Evolutionary conservation across 2,113 vertebrate species (phyloP).

Genomic region (Sialia sialis): DNA sequence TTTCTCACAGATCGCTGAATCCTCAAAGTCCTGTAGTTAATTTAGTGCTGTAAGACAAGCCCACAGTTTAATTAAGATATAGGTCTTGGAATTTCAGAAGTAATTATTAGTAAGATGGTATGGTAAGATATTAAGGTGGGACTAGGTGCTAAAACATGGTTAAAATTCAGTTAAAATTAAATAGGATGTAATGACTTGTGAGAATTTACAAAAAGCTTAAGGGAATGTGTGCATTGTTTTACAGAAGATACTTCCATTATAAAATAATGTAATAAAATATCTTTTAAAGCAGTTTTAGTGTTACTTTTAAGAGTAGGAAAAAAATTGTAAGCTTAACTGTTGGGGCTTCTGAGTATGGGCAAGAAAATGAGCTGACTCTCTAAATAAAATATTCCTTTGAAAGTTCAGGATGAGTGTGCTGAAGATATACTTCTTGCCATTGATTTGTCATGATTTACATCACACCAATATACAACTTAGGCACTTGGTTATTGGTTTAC

Average conservation of each 20-base stretch:
- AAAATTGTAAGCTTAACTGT: neutral
- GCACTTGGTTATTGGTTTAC: neutral
- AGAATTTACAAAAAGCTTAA: neutral
- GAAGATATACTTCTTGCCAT: neutral
- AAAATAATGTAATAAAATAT: neutral
- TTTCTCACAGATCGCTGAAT: neutral
- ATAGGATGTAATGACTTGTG: neutral
- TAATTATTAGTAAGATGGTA: neutral
- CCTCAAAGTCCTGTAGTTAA: neutral
- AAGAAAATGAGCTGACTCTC: neutral
- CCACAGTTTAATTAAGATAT: neutral
- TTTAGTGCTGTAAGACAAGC: neutral
- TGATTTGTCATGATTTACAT: neutral
- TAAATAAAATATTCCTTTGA: neutral
- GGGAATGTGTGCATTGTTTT: neutral
- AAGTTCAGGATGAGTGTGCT: neutral
- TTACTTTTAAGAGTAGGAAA: neutral
- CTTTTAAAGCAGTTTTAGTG: neutral
- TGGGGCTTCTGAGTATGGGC: neutral
- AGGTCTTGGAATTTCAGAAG: neutral
- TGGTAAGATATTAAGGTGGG: neutral
- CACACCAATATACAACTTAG: neutral
- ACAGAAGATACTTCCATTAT: neutral
- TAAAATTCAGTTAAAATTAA: conserved; percentile 13
- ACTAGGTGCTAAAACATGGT: neutral